Evolutionary conservation across 2,797 vertebrate genomes (phyloP).

Genomic region (Hapalemur alaotrensis): DNA sequence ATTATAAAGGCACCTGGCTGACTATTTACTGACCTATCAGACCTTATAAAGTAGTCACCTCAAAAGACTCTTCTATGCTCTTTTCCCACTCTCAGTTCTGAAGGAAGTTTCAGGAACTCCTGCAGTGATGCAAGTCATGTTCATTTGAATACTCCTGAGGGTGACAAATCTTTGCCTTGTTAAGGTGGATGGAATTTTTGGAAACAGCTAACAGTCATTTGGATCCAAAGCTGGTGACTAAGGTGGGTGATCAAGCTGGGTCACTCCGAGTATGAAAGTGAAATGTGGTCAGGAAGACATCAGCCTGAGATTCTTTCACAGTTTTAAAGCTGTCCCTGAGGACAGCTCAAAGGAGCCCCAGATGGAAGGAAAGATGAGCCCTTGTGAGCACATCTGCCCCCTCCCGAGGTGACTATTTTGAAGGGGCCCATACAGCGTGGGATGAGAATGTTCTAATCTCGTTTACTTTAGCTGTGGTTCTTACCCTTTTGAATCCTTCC

Average conservation of each 20-base stretch:
- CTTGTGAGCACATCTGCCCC: fast-evolving
- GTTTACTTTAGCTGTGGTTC: not conserved
- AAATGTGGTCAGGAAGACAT: not conserved
- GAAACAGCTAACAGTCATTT: conserved; percentile 42
- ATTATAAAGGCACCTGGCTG: not conserved
- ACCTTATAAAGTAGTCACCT: not conserved
- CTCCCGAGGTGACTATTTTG: not conserved
- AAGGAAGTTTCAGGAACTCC: conserved; percentile 16
- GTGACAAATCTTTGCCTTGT: conserved; percentile 46
- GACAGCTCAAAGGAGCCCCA: not conserved
- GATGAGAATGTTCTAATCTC: not conserved
- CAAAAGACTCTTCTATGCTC: not conserved
- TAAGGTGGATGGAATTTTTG: conserved; percentile 32
- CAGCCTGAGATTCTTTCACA: not conserved
- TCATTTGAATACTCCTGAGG: not conserved
- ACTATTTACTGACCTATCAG: not conserved
- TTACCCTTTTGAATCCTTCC: not conserved
- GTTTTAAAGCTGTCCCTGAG: not conserved
- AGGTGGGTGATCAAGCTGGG: conserved; percentile 18
- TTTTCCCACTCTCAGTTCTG: not conserved
- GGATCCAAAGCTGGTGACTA: conserved; percentile 42
- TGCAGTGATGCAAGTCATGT: not conserved
- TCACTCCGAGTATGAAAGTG: not conserved
- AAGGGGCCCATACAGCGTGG: fast-evolving
- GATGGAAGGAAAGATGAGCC: not conserved